Base-by-base conservation (phyloP, 1,140 invertebrate genomes). In the Eulimnadia texana region DNA sequence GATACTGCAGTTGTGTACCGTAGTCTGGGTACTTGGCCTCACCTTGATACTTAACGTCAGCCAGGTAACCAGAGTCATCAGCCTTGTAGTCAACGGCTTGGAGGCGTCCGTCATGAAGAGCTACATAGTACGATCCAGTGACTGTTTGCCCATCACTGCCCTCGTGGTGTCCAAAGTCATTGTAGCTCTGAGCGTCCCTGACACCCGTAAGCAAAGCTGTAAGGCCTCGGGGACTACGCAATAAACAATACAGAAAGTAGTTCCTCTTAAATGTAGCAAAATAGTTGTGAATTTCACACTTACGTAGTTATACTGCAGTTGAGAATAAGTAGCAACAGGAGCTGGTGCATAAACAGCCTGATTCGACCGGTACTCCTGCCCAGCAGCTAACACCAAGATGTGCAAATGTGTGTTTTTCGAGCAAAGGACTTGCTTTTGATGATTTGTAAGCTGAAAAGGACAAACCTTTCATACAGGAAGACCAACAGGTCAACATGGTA, bases 31-130 rank as follows among this genome's bases (percentile, higher is more conserved):
- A 60, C 22, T 60, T 60, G n/a, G 58, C 58, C 22, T 60, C 58
- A 23, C 58, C 58, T n/a, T 65, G 22, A 27, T 61, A 61, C 51
- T 52, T 51, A 6, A 61, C 60, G 28, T 52, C 29, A 20, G 60
- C 60, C 11, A 61, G 49, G 25, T 51, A 53, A 11, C 60, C 60
- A 24, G 24, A 52, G 24, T 64, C 57, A n/a, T 61, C 65, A 11
- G 61, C 56, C 10, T 57, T 27, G 53, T 67, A 67, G 57, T 64
- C 62, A 50, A 67, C 66, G 23, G 52, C 24, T 28, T 61, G 60
- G 11, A 50, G 50, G 22, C 66, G 63, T 10, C 66, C 66, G 56
- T 67, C 66, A 24, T 65, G 65, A 19, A 67, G 63, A n/a, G 50
- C 50, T 16, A 67, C 66, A 22, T 28, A 52, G 57, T 67, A 67